phyloP scores from a whole-genome alignment of 2,797 vertebrate genomes.

The Synaphobranchus kaupii region DNA sequence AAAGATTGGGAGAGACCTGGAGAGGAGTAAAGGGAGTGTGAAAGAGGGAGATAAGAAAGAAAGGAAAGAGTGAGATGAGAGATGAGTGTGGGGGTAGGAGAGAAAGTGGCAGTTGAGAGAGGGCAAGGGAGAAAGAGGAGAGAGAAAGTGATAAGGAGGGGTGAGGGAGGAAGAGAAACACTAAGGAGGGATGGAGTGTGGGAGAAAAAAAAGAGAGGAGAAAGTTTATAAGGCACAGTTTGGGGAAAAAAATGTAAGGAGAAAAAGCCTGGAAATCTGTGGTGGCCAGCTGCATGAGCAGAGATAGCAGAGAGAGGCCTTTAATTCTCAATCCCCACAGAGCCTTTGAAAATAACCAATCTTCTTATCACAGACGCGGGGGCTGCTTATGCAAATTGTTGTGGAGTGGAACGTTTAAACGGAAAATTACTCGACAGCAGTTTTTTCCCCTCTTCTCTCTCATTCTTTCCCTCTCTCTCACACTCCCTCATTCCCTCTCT shows the following conservation, averaged over 20 bases:
- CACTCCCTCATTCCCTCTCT: constrained; percentile 14
- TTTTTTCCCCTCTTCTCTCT: constrained; percentile 58
- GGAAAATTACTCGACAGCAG: constrained; percentile 89
- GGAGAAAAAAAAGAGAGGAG: constrained; percentile 45
- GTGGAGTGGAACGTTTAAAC: constrained; percentile 90
- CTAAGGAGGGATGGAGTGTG: neutral
- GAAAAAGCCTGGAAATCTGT: constrained; percentile 79
- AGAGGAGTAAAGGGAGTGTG: neutral
- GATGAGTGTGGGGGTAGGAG: neutral
- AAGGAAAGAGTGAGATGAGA: constrained; percentile 48
- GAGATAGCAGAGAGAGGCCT: constrained; percentile 87
- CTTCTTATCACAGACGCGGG: constrained; percentile 90
- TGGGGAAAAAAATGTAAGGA: constrained; percentile 69
- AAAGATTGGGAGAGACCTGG: neutral
- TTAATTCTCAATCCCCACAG: constrained; percentile 86
- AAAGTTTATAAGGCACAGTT: constrained; percentile 80
- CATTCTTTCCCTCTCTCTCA: constrained; percentile 21
- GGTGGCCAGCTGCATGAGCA: constrained; percentile 82
- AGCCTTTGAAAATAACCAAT: constrained; percentile 92
- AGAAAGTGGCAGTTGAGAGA: neutral
- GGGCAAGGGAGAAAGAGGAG: neutral
- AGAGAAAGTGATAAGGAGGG: constrained; percentile 49
- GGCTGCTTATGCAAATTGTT: constrained; percentile 91
- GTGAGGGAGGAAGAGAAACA: constrained; percentile 32
- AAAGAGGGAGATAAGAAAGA: constrained; percentile 48